These are phyloP conservation scores for Xylocampa areola DNA, from an alignment of 2,888 invertebrate genomes.

Conservation along the genomic window DNA sequence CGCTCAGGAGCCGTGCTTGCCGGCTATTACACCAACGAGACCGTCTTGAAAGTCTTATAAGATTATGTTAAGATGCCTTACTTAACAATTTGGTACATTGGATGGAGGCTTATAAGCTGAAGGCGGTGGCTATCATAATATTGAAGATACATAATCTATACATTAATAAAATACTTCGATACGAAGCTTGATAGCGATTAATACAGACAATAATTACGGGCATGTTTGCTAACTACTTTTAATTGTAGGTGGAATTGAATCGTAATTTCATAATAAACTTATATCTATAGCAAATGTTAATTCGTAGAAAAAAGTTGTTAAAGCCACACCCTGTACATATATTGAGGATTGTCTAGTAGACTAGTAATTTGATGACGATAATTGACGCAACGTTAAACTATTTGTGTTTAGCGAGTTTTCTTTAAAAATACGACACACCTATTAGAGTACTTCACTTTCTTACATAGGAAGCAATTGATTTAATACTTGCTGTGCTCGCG, in stretches of 20 bases:
- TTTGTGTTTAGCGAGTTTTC: constrained; percentile 16
- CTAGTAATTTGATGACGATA: constrained; percentile 35
- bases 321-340: constrained; percentile 40
- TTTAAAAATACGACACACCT: too few species aligned
- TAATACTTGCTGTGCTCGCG: too few species aligned
- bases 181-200: constrained; percentile 63
- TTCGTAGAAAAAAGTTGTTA: constrained; percentile 30
- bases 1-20: too few species aligned
- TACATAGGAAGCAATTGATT: too few species aligned
- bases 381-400: constrained; percentile 40
- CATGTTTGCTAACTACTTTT: constrained; percentile 69
- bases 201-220: constrained; percentile 67
- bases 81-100: constrained; percentile 19
- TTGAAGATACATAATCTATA: constrained; percentile 58
- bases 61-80: too few species aligned
- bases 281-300: constrained; percentile 26
- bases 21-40: too few species aligned
- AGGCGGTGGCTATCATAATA: constrained; percentile 62
- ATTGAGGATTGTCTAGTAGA: constrained; percentile 42
- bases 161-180: constrained; percentile 58
- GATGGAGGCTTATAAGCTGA: constrained; percentile 44
- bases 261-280: constrained; percentile 56
- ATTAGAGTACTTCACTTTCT: too few species aligned
- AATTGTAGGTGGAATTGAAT: constrained; percentile 65
- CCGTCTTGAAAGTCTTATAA: too few species aligned